phyloP scores from a whole-genome alignment of 2,888 invertebrate genomes.

The Dromius quadrimaculatus region DNA sequence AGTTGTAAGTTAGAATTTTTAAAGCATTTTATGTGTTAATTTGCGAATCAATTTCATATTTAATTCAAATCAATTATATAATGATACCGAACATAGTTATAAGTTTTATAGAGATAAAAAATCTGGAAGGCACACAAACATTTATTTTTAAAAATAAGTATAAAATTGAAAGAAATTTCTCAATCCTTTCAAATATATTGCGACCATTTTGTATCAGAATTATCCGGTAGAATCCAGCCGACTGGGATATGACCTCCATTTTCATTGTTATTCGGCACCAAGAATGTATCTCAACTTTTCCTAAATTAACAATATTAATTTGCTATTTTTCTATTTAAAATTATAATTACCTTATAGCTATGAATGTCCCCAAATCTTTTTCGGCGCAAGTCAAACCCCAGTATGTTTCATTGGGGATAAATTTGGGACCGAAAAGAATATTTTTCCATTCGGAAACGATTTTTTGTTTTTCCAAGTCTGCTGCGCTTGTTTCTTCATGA shows the following conservation, averaged over 20 bases:
- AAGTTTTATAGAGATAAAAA: background rate
- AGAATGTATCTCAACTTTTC: conserved; percentile 70
- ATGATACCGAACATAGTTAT: background rate
- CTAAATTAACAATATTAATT: conserved; percentile 55
- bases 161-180: conserved; percentile 43
- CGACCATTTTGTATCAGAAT: conserved; percentile 21
- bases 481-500: conserved; percentile 64
- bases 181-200: conserved; percentile 38
- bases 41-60: no score
- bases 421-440: conserved; percentile 70
- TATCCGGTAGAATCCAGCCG: conserved; percentile 77
- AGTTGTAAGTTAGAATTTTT: no score
- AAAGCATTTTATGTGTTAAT: no score
- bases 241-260: conserved; percentile 75
- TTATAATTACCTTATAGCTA: conserved; percentile 66
- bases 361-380: conserved; percentile 65
- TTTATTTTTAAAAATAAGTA: conserved; percentile 47
- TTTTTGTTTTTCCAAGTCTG: conserved; percentile 65
- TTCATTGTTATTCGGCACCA: conserved; percentile 65
- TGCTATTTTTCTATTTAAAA: conserved; percentile 26
- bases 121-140: conserved; percentile 46
- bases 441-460: conserved; percentile 71
- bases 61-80: no score
- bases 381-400: conserved; percentile 65
- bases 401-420: conserved; percentile 60